Evolutionary conservation across 2,113 vertebrate genomes (phyloP).

Genomic region (Sturnus vulgaris): DNA sequence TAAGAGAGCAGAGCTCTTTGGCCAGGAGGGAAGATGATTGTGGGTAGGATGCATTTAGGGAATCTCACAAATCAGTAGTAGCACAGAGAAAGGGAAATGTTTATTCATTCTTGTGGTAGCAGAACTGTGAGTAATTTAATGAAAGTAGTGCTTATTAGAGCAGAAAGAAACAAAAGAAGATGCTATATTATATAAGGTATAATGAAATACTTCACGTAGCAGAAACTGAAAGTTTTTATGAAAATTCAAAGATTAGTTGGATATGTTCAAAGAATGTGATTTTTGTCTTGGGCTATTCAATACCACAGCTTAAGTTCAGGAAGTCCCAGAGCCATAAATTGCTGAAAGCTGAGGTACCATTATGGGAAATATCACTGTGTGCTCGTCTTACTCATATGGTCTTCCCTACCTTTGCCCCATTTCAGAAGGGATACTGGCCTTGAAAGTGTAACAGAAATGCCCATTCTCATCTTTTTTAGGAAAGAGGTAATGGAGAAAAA

Average conservation of each 20-base stretch:
- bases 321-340: neutral
- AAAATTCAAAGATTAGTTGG: neutral
- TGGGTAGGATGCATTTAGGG: neutral
- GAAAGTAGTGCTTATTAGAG: neutral
- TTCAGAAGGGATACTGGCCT: neutral
- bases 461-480: neutral
- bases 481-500: neutral
- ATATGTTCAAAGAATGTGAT: neutral
- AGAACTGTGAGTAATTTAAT: neutral
- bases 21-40: neutral
- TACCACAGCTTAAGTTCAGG: neutral
- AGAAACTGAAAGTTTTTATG: neutral
- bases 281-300: neutral
- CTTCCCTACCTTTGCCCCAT: neutral
- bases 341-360: neutral
- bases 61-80: neutral
- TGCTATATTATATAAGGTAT: neutral
- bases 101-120: neutral
- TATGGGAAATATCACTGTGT: neutral
- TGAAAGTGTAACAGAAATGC: neutral
- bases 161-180: neutral
- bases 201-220: neutral
- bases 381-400: accelerated
- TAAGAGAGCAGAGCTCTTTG: neutral
- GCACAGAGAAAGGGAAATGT: neutral